Evolutionary conservation across 2,113 vertebrate species (phyloP).

Genomic region (Circaetus cinerascens): DNA sequence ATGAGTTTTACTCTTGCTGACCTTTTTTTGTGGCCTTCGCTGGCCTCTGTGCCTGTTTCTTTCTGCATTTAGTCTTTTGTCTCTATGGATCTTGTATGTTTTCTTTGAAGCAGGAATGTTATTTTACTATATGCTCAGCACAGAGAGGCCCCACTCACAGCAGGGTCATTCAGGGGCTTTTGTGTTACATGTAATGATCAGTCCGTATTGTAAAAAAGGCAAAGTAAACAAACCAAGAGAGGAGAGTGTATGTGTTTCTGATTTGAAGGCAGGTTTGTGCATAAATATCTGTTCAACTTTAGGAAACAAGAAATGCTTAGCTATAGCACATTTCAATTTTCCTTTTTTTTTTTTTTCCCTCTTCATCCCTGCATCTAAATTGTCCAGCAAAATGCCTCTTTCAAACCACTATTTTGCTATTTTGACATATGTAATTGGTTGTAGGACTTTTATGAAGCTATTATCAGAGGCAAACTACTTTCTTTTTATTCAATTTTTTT

Average conservation of each 20-base stretch:
- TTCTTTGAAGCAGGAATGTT: constrained; percentile 27
- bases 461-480: neutral
- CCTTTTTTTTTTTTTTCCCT: neutral
- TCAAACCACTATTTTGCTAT: neutral
- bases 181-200: neutral
- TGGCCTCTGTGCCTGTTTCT: neutral
- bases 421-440: neutral
- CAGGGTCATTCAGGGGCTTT: neutral
- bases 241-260: neutral
- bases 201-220: neutral
- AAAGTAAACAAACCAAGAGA: neutral
- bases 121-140: neutral
- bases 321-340: neutral
- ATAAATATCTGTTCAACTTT: neutral
- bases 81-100: neutral
- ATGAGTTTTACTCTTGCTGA: neutral
- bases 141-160: neutral
- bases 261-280: neutral
- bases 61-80: constrained; percentile 8
- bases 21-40: neutral
- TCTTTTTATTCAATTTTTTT: neutral
- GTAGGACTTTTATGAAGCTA: neutral
- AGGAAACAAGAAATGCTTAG: neutral
- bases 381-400: neutral
- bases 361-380: neutral